Conservation (phyloP, 2,888 invertebrate genomes). For the Lobophora halterata region DNA sequence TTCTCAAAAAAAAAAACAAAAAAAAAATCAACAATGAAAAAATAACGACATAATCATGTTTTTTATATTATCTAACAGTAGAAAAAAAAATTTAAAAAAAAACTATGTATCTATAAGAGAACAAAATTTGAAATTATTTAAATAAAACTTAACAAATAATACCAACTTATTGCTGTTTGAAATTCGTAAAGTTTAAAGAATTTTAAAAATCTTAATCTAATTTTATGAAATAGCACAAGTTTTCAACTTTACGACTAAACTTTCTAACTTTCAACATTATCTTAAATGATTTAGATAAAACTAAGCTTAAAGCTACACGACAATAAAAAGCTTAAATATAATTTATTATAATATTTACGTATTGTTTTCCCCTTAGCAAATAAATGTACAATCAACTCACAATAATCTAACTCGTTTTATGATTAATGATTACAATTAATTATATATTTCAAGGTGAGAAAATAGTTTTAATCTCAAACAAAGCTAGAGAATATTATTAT, state of each 20-base stretch:
- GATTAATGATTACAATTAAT: background rate
- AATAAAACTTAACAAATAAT: background rate
- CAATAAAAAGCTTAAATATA: slow-evolving; percentile 36
- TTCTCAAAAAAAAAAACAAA: too few relatives aligned
- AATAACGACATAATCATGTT: too few relatives aligned
- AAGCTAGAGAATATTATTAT: too few relatives aligned
- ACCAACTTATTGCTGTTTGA: too few relatives aligned
- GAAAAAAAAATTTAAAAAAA: background rate
- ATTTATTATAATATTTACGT: slow-evolving; percentile 62
- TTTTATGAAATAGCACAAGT: slow-evolving; percentile 4
- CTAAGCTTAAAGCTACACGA: slow-evolving; percentile 32
- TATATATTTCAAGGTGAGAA: background rate
- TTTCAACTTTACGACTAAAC: background rate
- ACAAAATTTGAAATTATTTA: background rate
- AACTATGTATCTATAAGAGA: background rate
- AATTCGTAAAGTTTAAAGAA: too few relatives aligned
- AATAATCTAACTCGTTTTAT: slow-evolving; percentile 7
- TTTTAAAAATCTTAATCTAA: background rate
- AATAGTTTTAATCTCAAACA: too few relatives aligned
- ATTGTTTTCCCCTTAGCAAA: slow-evolving; percentile 75
- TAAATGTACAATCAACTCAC: slow-evolving; percentile 30
- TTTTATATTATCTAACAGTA: too few relatives aligned
- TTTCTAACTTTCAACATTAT: background rate
- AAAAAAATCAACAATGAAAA: too few relatives aligned
- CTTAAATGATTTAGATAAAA: slow-evolving; percentile 27